Evolutionary conservation across 2,113 vertebrate genomes (phyloP).

Genomic region (Xiphophorus couchianus): DNA sequence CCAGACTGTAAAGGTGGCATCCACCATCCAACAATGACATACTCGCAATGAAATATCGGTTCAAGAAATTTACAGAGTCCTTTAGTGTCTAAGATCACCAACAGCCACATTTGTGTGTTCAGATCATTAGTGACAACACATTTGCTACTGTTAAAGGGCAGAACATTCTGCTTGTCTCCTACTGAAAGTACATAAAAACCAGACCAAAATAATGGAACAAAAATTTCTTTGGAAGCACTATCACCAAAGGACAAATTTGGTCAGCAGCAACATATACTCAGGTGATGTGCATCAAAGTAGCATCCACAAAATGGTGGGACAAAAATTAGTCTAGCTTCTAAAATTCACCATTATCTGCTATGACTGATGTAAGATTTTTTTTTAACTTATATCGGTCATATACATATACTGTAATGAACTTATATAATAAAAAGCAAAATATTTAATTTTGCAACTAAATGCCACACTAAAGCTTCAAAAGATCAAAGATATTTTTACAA

Average conservation of each 20-base stretch:
- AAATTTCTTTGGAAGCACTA: neutral
- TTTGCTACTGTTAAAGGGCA: neutral
- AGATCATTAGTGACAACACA: neutral
- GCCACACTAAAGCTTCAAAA: neutral
- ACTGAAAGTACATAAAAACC: no score
- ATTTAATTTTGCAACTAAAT: neutral
- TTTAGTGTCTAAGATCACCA: neutral
- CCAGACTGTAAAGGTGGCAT: slow-evolving; percentile 10
- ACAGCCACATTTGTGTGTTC: neutral
- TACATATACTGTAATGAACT: no score
- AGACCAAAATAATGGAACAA: neutral
- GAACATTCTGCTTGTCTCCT: neutral
- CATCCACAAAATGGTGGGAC: neutral
- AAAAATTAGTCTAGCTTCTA: neutral
- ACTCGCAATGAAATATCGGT: slow-evolving; percentile 17
- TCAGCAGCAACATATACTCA: neutral
- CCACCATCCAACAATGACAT: slow-evolving; percentile 16
- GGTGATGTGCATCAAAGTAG: neutral
- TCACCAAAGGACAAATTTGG: neutral
- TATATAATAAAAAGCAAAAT: neutral
- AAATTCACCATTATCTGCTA: neutral
- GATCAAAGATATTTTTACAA: neutral
- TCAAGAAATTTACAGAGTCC: slow-evolving; percentile 8
- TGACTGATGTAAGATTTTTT: neutral
- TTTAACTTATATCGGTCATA: no score